phyloP scores from a whole-genome alignment of 1,140 invertebrate species.

The Aplysia californica region DNA sequence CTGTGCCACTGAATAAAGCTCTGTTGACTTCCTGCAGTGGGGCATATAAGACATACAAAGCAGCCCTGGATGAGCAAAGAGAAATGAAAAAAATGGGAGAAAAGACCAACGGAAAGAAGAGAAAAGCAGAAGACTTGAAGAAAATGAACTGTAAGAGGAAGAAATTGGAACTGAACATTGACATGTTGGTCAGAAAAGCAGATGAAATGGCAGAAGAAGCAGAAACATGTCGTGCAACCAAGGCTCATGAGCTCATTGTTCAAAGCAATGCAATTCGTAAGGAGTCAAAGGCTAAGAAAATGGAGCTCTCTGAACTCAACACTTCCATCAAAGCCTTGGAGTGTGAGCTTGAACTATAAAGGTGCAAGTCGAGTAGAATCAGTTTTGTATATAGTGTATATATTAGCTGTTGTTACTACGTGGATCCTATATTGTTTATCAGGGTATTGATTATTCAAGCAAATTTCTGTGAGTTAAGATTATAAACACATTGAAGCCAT shows the following conservation, averaged over 20 bases:
- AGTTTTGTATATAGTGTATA: no score
- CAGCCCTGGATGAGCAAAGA: constrained; percentile 28
- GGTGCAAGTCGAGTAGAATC: no score
- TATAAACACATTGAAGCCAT: no score
- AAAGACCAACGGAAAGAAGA: neutral
- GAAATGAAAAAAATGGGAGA: constrained; percentile 23
- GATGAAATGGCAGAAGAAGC: constrained; percentile 19
- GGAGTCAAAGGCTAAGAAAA: neutral
- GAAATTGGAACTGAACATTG: neutral
- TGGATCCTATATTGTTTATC: no score
- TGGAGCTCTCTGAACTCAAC: no score
- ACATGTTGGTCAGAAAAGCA: neutral
- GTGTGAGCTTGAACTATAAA: neutral
- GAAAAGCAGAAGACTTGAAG: neutral
- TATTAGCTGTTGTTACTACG: no score
- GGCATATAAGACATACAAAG: constrained; percentile 27
- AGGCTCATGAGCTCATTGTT: neutral
- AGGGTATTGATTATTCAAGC: no score
- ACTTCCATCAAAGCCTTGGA: neutral
- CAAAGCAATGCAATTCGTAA: neutral
- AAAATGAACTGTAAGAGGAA: neutral
- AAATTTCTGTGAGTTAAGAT: no score
- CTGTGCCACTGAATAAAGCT: constrained; percentile 14
- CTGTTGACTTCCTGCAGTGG: neutral
- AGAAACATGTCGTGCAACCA: neutral